Base-by-base conservation (phyloP, 2,888 invertebrate genomes). In the Conops quadrifasciatus region DNA sequence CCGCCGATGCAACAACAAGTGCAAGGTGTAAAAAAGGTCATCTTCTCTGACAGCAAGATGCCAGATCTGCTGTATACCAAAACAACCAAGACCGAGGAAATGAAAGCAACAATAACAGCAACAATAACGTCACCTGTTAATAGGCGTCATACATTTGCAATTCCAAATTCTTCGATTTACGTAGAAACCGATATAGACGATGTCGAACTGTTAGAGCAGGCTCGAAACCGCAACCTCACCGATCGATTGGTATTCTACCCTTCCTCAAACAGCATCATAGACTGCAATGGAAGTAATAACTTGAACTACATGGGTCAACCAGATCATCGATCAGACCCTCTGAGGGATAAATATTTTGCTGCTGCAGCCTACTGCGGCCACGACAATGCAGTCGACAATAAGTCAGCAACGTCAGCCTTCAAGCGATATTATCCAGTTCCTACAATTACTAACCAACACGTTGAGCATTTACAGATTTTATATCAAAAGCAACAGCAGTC, bases 181-280 rank as follows among this genome's bases (percentile, higher is more conserved):
- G 77, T 78, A 53, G 79, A 82, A 71, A 81, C 79, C 0, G 78
- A 81, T 73, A 80, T 78, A 19, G 80, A 80, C 62, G 72, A 74
- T 63, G 71, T 77, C 1, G 77, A 80, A 71, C 69, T 74, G n/a
- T 72, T 71, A 4, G 74, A 80, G 11, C 77, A 79, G 56, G 47
- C 16, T 3, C 80, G 77, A 16, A 78, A 80, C 60, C 77, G 78
- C 1, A 77, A 81, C 65, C 88, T 94, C 28, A 94, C 93, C 0
- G 94, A 94, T 82, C 93, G 93, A 16, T 86, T 94, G 9, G 92
- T 92, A 0, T 94, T 93, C 78, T 94, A 94, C 83, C 94, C 94
- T 1, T 80, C 89, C 85, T 86, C 87, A 79, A 80, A 88, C 85
- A 88, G 74, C 84, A 87, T 84, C 75, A 84, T 79, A 76, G 87